phyloP scores from a whole-genome alignment of 2,888 invertebrate species.

The Plemyria rubiginata region DNA sequence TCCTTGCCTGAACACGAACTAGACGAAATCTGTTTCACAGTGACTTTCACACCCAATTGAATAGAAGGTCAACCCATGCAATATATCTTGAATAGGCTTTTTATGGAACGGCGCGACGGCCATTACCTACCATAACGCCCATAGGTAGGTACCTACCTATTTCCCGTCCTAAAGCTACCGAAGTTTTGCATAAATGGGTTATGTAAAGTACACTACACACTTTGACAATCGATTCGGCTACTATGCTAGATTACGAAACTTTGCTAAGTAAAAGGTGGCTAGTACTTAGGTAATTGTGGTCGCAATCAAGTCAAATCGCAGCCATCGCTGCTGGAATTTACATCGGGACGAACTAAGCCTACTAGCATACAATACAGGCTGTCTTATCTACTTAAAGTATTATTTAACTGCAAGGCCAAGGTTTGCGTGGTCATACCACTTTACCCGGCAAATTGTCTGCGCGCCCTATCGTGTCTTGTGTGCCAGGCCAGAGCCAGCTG shows the following conservation, averaged over 20 bases:
- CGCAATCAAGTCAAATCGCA: too few species aligned
- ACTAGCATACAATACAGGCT: not conserved
- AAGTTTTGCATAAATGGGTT: too few species aligned
- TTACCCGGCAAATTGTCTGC: constrained; percentile 52
- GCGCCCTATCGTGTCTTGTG: constrained; percentile 56
- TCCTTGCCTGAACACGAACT: not conserved
- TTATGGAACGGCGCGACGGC: not conserved
- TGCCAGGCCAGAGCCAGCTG: constrained; percentile 41
- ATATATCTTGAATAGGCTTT: not conserved
- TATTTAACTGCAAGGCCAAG: constrained; percentile 65
- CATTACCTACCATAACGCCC: not conserved
- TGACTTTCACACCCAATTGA: not conserved
- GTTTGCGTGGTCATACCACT: constrained; percentile 64
- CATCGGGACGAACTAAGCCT: not conserved
- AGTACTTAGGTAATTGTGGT: too few species aligned
- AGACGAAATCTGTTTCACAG: not conserved
- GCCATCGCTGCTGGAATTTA: not conserved
- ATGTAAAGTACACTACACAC: too few species aligned
- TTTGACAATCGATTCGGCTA: too few species aligned
- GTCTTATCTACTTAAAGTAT: constrained; percentile 3
- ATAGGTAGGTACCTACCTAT: not conserved
- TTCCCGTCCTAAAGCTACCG: too few species aligned
- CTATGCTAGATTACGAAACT: too few species aligned
- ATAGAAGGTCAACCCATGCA: not conserved
- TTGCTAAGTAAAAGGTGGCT: too few species aligned